Base-by-base conservation (phyloP, 1,140 invertebrate species). In the Habropoda laboriosa region DNA sequence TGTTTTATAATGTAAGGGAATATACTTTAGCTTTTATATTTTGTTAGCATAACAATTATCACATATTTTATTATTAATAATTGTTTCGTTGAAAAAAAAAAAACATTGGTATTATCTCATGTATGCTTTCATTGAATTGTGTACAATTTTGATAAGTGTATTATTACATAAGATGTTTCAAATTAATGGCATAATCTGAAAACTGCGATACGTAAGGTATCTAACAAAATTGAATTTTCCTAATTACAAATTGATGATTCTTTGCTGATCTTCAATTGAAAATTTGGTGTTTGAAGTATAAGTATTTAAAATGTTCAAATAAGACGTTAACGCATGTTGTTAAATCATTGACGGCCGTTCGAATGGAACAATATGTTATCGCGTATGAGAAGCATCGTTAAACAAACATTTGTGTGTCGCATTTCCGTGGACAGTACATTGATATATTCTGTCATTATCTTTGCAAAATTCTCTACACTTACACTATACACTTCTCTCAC, bases 91-190 rank as follows among this genome's bases (percentile, higher is more conserved):
- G 27, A 2, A 7, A 42, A 27, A 60, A 5, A 38, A 2, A 7
- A 42, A 27, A 60, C 12, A 45, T n/a, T 12, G 35, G 18, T 63
- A 18, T 16, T 51, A 47, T 63, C 40, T 27, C 51, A 38, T 27
- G n/a, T 49, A 63, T 24, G 32, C n/a, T 16, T 70, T 30, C 38
- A 13, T 70, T 58, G 1, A 78, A 53, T 66, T 75, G 16, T 53
- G n/a, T 49, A 32, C 12, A 18, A 64, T 40, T 64, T 66, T 32
- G 40, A 42, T 64, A n/a, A 68, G 8, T 68, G 71, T 47, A n/a
- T 16, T 10, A 47, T 32, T 6, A 27, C 30, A 58, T 40, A 30
- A 38, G 18, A 24, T 67, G 18, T 53, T 12, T 66, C 47, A 49
- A n/a, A 35, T 18, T n/a, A 51, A 67, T 35, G 18, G 18, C 2